Conservation (phyloP, 2,888 invertebrate species). For the Megastigmus dorsalis region DNA sequence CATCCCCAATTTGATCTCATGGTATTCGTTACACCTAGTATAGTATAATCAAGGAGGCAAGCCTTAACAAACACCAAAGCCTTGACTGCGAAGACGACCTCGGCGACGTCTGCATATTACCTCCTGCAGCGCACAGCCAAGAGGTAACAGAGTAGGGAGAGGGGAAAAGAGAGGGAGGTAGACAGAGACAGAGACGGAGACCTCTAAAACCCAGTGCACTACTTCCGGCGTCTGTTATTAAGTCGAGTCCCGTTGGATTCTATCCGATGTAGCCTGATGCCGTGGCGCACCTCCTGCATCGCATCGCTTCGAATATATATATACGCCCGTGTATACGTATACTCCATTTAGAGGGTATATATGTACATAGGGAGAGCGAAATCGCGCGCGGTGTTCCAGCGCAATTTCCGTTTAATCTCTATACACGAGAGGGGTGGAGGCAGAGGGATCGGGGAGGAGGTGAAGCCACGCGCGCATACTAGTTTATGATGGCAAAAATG, state of each 20-base stretch:
- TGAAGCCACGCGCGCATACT: too few species aligned
- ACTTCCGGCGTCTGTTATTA: constrained; percentile 51
- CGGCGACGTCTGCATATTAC: constrained; percentile 15
- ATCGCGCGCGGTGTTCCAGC: not conserved
- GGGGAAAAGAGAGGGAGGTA: not conserved
- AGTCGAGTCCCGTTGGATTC: constrained; percentile 45
- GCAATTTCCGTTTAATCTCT: constrained; percentile 53
- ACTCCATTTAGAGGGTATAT: constrained; percentile 7
- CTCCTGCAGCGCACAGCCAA: too few species aligned
- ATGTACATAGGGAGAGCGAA: not conserved
- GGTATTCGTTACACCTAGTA: too few species aligned
- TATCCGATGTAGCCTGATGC: constrained; percentile 32
- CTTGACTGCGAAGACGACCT: not conserved
- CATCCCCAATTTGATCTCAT: too few species aligned
- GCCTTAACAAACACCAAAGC: not conserved
- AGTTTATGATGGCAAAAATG: constrained; percentile 1
- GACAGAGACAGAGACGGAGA: constrained; percentile 2
- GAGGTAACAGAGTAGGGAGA: too few species aligned
- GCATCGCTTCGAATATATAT: too few species aligned
- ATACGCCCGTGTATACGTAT: not conserved
- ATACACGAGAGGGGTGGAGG: too few species aligned
- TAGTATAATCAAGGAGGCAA: constrained; percentile 6
- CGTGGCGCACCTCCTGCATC: not conserved
- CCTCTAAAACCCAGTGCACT: constrained; percentile 40
- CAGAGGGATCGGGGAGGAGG: too few species aligned